Evolutionary conservation across 2,113 vertebrate genomes (phyloP).

Genomic region (Rallus limicola): DNA sequence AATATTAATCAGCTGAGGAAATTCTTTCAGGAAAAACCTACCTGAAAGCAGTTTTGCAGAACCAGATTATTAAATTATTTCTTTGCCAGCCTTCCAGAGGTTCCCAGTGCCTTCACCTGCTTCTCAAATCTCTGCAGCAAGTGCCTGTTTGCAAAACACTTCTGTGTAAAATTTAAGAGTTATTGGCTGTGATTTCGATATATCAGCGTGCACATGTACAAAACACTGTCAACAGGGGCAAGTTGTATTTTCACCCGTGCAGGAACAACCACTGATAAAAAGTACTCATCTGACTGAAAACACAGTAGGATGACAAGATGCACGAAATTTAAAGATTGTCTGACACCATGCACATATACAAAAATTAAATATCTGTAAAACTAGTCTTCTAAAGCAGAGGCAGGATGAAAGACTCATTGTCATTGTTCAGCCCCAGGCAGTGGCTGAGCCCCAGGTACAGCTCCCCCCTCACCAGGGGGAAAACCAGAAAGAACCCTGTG

Average conservation of each 20-base stretch:
- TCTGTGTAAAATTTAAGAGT: not conserved
- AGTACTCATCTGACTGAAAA: not conserved
- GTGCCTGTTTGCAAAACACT: not conserved
- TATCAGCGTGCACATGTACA: not conserved
- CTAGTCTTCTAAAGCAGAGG: not conserved
- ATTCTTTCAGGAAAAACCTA: not conserved
- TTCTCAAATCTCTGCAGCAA: not conserved
- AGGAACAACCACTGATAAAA: not conserved
- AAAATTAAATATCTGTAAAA: not conserved
- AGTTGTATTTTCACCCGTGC: not conserved
- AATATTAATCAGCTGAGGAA: not conserved
- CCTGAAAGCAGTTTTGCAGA: not conserved
- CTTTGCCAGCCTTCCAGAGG: not conserved
- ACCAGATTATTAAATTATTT: not conserved
- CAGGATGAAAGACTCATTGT: not conserved
- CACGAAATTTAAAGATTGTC: not conserved
- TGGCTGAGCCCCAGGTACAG: too few relatives aligned
- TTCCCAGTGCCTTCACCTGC: not conserved
- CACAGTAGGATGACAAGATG: not conserved
- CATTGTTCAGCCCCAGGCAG: too few relatives aligned
- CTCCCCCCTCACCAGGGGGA: too few relatives aligned
- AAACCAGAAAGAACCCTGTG: too few relatives aligned
- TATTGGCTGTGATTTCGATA: not conserved
- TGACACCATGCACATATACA: not conserved
- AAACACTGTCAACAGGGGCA: not conserved